These are phyloP conservation scores for Lochmaea crataegi DNA, from an alignment of 2,888 invertebrate species.

Conservation along the genomic window DNA sequence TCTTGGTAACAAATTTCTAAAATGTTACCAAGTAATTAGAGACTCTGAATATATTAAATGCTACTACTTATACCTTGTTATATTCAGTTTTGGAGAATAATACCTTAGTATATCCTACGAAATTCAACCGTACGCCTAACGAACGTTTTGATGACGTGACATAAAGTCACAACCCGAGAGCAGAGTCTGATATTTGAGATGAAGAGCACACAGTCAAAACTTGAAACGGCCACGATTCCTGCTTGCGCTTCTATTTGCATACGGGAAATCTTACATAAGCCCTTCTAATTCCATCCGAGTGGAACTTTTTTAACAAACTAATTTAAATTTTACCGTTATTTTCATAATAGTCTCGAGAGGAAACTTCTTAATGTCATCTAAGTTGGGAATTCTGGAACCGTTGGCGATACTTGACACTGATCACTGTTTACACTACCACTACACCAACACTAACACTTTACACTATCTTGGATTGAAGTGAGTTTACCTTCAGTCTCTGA, in stretches of 20 bases:
- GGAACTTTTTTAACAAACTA: background rate
- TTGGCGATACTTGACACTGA: too few species aligned
- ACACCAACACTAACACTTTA: too few species aligned
- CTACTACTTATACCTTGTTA: background rate
- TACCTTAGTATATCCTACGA: background rate
- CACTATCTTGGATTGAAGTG: too few species aligned
- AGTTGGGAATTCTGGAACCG: too few species aligned
- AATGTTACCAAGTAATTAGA: background rate
- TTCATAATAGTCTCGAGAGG: too few species aligned
- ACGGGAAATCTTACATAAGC: constrained; percentile 3
- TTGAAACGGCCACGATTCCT: background rate
- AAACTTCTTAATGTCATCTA: too few species aligned
- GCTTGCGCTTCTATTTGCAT: constrained; percentile 4
- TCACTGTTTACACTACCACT: too few species aligned
- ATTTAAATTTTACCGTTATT: background rate
- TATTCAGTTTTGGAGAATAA: constrained; percentile 3
- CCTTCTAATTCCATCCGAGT: background rate
- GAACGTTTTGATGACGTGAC: constrained; percentile 7
- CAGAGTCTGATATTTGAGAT: constrained; percentile 1
- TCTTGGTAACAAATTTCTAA: too few species aligned
- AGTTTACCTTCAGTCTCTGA: too few species aligned
- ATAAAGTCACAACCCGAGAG: constrained; percentile 4
- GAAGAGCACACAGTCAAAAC: constrained; percentile 8
- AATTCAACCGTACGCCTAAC: background rate
- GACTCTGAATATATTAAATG: background rate